Percentiles rank a stretch among this genome's conserved stretches.
phyloP scores from a whole-genome alignment of 2,797 vertebrate species.

The Echeneis naucrates region DNA sequence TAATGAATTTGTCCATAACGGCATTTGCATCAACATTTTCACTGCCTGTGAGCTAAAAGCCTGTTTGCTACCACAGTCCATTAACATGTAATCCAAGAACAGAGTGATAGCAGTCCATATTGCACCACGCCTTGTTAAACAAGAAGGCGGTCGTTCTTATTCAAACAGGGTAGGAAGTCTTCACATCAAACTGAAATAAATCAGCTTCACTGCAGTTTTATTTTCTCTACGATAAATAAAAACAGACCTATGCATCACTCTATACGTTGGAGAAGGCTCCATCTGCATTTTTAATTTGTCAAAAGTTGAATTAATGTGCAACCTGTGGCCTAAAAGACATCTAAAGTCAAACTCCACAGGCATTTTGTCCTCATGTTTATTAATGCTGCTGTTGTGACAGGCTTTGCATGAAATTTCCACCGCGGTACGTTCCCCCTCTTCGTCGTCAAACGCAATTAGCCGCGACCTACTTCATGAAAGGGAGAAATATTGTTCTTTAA shows the following conservation, averaged over 20 bases:
- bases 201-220: neutral
- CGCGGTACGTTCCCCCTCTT: constrained; percentile 68
- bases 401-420: constrained; percentile 68
- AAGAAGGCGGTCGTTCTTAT: constrained; percentile 38
- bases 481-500: constrained; percentile 78
- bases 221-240: neutral
- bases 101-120: constrained; percentile 40
- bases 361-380: constrained; percentile 64
- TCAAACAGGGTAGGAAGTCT: constrained; percentile 2
- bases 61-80: constrained; percentile 7
- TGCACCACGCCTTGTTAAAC: constrained; percentile 46
- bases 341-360: constrained; percentile 33
- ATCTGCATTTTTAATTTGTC: constrained; percentile 22
- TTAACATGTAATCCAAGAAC: constrained; percentile 30
- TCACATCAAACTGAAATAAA: neutral
- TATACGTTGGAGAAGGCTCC: neutral
- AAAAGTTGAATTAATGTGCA: neutral
- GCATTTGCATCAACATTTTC: constrained; percentile 2
- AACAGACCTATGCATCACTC: neutral
- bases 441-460: constrained; percentile 81
- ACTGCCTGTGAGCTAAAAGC: neutral
- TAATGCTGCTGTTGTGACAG: constrained; percentile 69
- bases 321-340: constrained; percentile 13
- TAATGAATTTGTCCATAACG: constrained; percentile 34
- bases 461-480: constrained; percentile 73